Evolutionary conservation across 2,888 invertebrate genomes (phyloP), one percentile per base, ranked within the genome.

Genomic region (Diaphora mendica): DNA sequence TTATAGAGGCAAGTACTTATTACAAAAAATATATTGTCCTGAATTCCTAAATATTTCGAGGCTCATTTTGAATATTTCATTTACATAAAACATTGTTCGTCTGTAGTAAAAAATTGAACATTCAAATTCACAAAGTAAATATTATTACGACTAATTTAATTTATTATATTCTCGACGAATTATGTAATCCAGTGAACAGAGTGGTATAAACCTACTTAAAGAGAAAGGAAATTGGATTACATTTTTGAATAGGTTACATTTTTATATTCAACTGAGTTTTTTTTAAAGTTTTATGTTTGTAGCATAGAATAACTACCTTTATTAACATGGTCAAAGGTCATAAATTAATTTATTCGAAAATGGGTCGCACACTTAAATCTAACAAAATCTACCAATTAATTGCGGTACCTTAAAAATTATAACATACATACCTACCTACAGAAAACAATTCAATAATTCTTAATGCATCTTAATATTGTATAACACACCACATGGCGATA

Each of bases 401-500:
- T 35, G 35, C 5, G 35, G 7, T 59, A 15, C 26, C 59, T 26
- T 15, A 15, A 59, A 26, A 59, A 59, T 15, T 15, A 59, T 23
- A 3, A 55, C 11, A 55, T 26, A 59, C 39, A 8, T 39, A 39
- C 26, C 26, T 13, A n/a, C n/a, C n/a, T n/a, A n/a, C n/a, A n/a
- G n/a, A 59, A 15, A 5, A 26, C 26, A n/a, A 35, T 23, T 69
- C 39, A 35, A 42, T 23, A 59, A 55, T 72, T 33, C 35, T 23
- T 66, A 72, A 68, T 35, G 20, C n/a, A 72, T 39, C 59, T 67
- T 7, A 48, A 72, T 42, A 72, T 69, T 3, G 89, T 89, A 88
- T 88, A 88, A 90, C 88, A 89, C 86, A 80, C 83, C 92, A 92
- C 90, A 90, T 91, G 91, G 87, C 82, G 81, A 67, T 73, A 68